Evolutionary conservation across 2,113 vertebrate genomes (phyloP).

Genomic region (Lathamus discolor): DNA sequence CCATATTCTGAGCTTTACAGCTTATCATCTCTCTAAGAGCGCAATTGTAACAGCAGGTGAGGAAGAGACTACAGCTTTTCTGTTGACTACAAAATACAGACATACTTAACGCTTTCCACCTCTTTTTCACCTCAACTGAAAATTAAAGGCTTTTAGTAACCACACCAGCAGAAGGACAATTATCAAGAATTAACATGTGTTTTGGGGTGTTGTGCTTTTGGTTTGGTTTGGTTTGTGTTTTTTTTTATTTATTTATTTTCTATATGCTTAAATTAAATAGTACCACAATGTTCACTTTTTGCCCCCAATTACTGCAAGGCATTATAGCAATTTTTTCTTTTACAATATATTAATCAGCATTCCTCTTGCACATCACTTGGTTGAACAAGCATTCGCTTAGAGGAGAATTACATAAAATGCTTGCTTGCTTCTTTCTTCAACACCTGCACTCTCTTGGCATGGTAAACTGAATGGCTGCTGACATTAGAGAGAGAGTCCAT

Average conservation of each 20-base stretch:
- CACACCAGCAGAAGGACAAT: neutral
- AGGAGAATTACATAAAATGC: neutral
- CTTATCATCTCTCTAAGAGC: neutral
- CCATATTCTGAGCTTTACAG: neutral
- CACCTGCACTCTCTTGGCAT: neutral
- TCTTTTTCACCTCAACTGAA: neutral
- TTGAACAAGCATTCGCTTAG: neutral
- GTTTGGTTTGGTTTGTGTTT: fast-evolving
- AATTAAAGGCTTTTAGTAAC: neutral
- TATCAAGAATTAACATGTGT: neutral
- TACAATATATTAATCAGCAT: neutral
- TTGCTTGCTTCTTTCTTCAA: neutral
- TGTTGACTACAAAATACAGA: neutral
- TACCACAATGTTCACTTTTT: neutral
- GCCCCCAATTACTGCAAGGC: neutral
- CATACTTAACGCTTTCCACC: neutral
- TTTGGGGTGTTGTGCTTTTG: neutral
- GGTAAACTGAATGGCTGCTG: neutral
- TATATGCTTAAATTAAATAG: slow-evolving; percentile 8
- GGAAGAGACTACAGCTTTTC: neutral
- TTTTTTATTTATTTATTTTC: neutral
- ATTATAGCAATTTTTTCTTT: neutral
- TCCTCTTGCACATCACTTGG: neutral
- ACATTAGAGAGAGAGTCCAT: neutral
- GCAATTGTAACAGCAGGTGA: neutral